These are phyloP conservation scores for Corythornis madagascariensis DNA, from an alignment of 2,113 vertebrate genomes.

Conservation along the genomic window DNA sequence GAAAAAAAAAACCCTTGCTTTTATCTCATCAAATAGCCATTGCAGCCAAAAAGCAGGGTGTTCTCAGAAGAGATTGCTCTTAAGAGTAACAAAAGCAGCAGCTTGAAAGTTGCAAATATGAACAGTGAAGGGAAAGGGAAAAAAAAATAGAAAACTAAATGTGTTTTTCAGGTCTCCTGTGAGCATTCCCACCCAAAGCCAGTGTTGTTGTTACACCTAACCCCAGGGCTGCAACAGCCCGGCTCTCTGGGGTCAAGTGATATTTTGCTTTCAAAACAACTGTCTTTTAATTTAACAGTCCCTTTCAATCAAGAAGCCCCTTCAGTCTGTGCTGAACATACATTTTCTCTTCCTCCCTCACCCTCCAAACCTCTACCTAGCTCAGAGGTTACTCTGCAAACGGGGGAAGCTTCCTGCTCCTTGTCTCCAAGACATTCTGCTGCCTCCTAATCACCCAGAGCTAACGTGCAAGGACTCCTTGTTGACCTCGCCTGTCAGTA, in stretches of 20 bases:
- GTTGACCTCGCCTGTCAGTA: slow-evolving; percentile 61
- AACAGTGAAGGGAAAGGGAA: neutral
- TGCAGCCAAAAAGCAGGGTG: slow-evolving; percentile 16
- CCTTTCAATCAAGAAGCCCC: slow-evolving; percentile 34
- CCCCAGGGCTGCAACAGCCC: neutral
- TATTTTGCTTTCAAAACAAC: slow-evolving; percentile 48
- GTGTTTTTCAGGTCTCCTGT: neutral
- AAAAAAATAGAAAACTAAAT: neutral
- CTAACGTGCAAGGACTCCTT: slow-evolving; percentile 34
- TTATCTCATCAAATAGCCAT: slow-evolving; percentile 67
- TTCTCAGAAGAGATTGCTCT: slow-evolving; percentile 26
- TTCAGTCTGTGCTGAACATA: neutral
- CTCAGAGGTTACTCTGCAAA: slow-evolving; percentile 43
- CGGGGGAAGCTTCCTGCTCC: neutral
- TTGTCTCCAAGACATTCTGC: slow-evolving; percentile 27
- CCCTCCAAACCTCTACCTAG: slow-evolving; percentile 27
- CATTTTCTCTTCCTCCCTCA: slow-evolving; percentile 1
- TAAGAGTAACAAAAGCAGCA: slow-evolving; percentile 2
- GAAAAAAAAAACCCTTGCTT: slow-evolving; percentile 45
- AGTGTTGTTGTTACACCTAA: neutral
- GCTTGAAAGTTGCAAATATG: slow-evolving; percentile 7
- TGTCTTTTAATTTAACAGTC: slow-evolving; percentile 35
- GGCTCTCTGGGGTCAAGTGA: neutral
- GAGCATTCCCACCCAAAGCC: neutral
- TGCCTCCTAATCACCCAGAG: slow-evolving; percentile 53